Evolutionary conservation across 2,797 vertebrate genomes (phyloP), one percentile per base, ranked within the genome.

Genomic region (Sebastes minor): DNA sequence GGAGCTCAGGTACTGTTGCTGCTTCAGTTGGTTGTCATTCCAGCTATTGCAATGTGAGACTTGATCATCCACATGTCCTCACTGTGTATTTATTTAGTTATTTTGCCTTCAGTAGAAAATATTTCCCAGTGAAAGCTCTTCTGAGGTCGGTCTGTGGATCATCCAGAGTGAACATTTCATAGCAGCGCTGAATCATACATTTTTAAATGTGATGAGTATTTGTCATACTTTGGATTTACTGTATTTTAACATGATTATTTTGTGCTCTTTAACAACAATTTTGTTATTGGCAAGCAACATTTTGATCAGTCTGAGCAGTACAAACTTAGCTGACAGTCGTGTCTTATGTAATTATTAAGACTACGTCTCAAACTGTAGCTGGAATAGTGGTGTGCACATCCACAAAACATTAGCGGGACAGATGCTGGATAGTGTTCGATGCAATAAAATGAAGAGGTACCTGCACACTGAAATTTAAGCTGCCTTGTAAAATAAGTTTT

Each of bases 1-100:
- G 87, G 80, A 94, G 83, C 16, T 90, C 97, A 97, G 98, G 98
- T 99, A 95, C 90, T 28, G n/a, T 67, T 25, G 57, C 20, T 20
- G 23, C 18, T 65, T 73, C n/a, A 63, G 11, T 38, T 65, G 16
- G 20, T 57, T 74, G 27, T 67, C 16, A 65, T 65, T 76, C n/a
- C 33, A 60, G 38, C 33, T 30, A 7, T 33, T 78, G 28, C 38
- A 71, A 28, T 38, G 20, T 59, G 35, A 25, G 0, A 42, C 55
- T 6, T 56, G 6, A 74, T 20, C 4, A 69, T 76, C 32, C 53
- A 56, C 56, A 64, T n/a, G 22, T 62, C 55, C 10, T 30, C 18
- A 52, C 27, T 30, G 10, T 49, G 25, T 32, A 1, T 52, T 18
- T 55, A 4, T 23, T 49, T 20, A 18, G 23, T 63, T 49, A 46